Percentiles rank a stretch among this genome's conserved stretches.
These are phyloP conservation scores for Dexiosoma caninum DNA, from an alignment of 2,888 invertebrate genomes.

Conservation along the genomic window DNA sequence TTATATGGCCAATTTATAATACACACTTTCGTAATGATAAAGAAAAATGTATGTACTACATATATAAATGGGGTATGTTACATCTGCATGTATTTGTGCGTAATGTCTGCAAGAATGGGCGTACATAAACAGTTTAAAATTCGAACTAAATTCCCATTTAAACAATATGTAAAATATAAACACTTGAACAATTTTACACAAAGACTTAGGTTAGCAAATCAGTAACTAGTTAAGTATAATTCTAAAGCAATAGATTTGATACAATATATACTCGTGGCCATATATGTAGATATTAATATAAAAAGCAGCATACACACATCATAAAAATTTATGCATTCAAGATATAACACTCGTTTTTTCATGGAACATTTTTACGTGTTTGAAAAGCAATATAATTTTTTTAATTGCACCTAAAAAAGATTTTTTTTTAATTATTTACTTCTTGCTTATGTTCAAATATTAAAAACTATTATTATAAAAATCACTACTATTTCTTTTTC, in stretches of 20 bases:
- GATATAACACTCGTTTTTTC: background rate
- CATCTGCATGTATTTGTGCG: background rate
- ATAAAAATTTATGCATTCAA: background rate
- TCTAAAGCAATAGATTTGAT: background rate
- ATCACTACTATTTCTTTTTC: background rate
- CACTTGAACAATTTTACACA: background rate
- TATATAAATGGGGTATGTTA: background rate
- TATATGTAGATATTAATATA: background rate
- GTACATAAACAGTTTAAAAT: constrained; percentile 11
- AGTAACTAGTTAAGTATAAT: background rate
- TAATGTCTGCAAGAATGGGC: constrained; percentile 57
- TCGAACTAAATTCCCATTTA: background rate
- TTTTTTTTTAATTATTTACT: background rate
- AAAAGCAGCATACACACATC: background rate
- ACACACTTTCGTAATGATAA: background rate
- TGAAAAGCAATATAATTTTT: background rate
- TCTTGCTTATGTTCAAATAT: background rate
- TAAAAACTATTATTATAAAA: background rate
- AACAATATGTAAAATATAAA: background rate
- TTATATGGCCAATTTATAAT: constrained; percentile 26
- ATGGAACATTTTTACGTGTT: background rate
- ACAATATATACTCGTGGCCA: background rate
- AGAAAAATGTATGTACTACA: background rate
- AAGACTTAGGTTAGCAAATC: too few relatives aligned
- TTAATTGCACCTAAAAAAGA: background rate